Conservation (phyloP, 2,113 vertebrate genomes). For the Cyanocitta stelleri region DNA sequence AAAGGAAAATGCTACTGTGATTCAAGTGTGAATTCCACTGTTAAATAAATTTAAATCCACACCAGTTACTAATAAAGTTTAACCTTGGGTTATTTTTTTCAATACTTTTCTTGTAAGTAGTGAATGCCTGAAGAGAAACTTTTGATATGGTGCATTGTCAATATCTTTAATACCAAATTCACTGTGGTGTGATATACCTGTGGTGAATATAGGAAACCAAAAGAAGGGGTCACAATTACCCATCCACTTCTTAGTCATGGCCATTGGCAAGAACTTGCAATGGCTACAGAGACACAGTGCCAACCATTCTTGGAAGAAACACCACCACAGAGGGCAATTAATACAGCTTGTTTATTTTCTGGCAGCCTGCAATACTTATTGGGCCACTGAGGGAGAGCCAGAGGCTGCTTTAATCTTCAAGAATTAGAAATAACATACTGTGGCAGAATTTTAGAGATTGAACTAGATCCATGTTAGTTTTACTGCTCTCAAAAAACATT, state of each 20-base stretch:
- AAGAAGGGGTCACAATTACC: not conserved
- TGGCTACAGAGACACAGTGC: not conserved
- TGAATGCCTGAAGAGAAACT: not conserved
- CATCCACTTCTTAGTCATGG: not conserved
- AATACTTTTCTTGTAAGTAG: not conserved
- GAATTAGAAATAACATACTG: constrained; percentile 23
- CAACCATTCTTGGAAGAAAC: constrained; percentile 31
- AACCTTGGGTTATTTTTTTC: not conserved
- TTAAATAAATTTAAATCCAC: not conserved
- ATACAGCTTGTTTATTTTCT: constrained; percentile 13
- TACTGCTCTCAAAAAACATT: not conserved
- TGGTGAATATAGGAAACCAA: not conserved
- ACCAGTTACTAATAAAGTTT: not conserved
- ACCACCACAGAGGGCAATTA: constrained; percentile 32
- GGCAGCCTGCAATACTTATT: not conserved
- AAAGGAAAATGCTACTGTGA: not conserved
- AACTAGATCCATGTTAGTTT: not conserved
- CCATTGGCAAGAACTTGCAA: not conserved
- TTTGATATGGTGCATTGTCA: not conserved
- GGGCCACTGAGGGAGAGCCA: not conserved
- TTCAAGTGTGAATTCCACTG: not conserved
- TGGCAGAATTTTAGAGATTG: not conserved
- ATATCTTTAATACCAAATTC: not conserved
- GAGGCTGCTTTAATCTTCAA: constrained; percentile 1
- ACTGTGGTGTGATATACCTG: not conserved